Base-by-base conservation (phyloP, 1,140 invertebrate genomes). In the Apis mellifera region DNA sequence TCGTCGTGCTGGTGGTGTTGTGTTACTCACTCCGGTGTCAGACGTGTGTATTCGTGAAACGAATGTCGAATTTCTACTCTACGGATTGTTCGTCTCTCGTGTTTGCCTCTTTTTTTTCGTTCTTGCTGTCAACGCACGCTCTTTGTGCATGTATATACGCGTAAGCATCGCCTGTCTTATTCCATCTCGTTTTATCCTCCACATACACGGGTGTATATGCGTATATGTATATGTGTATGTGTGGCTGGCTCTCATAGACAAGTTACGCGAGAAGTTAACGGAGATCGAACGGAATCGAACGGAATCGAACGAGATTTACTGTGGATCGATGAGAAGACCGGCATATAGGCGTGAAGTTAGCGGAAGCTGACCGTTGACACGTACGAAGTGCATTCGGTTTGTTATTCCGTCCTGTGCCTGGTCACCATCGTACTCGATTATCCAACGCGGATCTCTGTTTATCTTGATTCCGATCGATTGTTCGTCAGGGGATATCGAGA, bases 1-100 rank as follows among this genome's bases (percentile, higher is more conserved):
- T 65, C 70, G 52, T 75, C 65, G 42, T 74, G 64, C 42, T 65
- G 70, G 84, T 86, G 73, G 74, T 82, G 82, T 78, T 9, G 76
- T 78, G 74, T 52, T 72, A 21, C 57, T 72, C 17, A 13, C 3
- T 70, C 15, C n/a, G 21, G 23, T 52, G n/a, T 71, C 13, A 21
- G 13, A 32, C 69, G 23, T 17, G 23, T 17, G 48, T 32, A 12
- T 23, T 12, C 17, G 70, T 32, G 52, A 32, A 26, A 9, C 15
- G 5, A 9, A n/a, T n/a, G 12, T 26, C 52, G 15, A 9, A 15
- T 26, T 21, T 1, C 23, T 15, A 32, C 57, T n/a, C 50, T 26
- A 17, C 26, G 65, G 13, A 8, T 26, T 17, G n/a, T 26, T 19
- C 52, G 52, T 11, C 26, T 19, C 15, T 70, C n/a, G 26, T 54